Evolutionary conservation across 2,888 invertebrate genomes (phyloP).

Genomic region (Boloria selene): DNA sequence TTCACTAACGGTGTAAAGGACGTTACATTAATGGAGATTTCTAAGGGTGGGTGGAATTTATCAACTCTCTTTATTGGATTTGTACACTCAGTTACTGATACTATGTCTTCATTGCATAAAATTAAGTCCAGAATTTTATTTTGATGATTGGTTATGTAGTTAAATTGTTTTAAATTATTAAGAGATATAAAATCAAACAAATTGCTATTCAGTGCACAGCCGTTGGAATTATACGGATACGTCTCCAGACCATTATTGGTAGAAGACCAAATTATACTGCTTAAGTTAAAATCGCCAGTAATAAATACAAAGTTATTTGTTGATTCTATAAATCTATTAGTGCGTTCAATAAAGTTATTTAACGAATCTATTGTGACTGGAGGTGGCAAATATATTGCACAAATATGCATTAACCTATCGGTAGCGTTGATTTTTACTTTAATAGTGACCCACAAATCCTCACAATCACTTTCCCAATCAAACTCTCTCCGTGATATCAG

Average conservation of each 20-base stretch:
- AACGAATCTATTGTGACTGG: conserved; percentile 18
- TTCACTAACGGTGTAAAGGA: neutral
- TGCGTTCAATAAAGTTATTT: conserved; percentile 17
- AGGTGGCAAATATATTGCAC: conserved; percentile 30
- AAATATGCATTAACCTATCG: conserved; percentile 2
- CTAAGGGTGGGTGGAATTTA: neutral
- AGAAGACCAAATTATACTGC: conserved; percentile 7
- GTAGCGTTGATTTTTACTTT: neutral
- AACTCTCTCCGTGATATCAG: conserved; percentile 15
- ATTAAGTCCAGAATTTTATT: conserved; percentile 30
- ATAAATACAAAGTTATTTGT: neutral
- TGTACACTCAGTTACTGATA: neutral
- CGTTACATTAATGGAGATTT: neutral
- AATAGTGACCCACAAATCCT: conserved; percentile 34
- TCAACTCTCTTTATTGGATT: neutral
- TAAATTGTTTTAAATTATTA: conserved; percentile 18
- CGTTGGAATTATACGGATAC: conserved; percentile 12
- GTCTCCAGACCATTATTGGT: conserved; percentile 7
- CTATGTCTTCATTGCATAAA: neutral
- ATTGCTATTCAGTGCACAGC: neutral
- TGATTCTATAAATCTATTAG: conserved; percentile 12
- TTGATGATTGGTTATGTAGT: conserved; percentile 12
- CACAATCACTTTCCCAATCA: conserved; percentile 33
- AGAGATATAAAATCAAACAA: neutral
- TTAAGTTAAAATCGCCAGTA: neutral